Percentiles rank a stretch among this genome's conserved stretches.
These are phyloP conservation scores for Eurytoma adleriae DNA, from an alignment of 2,888 invertebrate species.

Conservation along the genomic window DNA sequence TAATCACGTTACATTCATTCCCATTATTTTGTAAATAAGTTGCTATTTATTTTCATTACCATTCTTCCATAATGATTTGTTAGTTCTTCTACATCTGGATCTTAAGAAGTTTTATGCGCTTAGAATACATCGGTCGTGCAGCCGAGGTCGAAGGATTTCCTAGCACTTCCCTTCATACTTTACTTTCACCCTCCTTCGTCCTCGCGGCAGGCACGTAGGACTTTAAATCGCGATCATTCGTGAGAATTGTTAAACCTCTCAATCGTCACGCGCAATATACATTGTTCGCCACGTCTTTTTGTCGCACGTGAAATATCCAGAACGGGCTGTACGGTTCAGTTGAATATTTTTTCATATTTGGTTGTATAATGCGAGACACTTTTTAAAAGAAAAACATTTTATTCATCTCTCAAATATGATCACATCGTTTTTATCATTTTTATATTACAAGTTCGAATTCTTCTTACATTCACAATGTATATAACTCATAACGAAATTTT, in stretches of 20 bases:
- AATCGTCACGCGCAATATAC: slow-evolving; percentile 41
- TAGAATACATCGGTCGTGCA: slow-evolving; percentile 25
- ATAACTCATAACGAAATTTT: no score
- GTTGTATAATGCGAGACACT: slow-evolving; percentile 18
- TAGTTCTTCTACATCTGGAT: slow-evolving; percentile 55
- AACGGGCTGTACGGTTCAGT: slow-evolving; percentile 76
- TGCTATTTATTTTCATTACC: slow-evolving; percentile 24
- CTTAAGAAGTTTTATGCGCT: slow-evolving; percentile 56
- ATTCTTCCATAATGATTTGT: slow-evolving; percentile 28
- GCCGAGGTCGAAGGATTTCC: slow-evolving; percentile 56
- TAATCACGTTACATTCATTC: slow-evolving; percentile 38
- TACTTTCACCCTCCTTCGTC: slow-evolving; percentile 48
- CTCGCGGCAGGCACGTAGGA: slow-evolving; percentile 48
- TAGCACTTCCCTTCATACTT: slow-evolving; percentile 48
- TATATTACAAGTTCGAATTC: no score
- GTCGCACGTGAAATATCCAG: slow-evolving; percentile 70
- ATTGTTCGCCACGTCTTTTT: slow-evolving; percentile 47
- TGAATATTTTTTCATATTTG: slow-evolving; percentile 44
- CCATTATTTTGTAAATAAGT: slow-evolving; percentile 27
- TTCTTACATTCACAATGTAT: no score
- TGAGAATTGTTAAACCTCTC: slow-evolving; percentile 25
- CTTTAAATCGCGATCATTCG: slow-evolving; percentile 45
- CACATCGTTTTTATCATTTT: not conserved
- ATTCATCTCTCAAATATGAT: no score
- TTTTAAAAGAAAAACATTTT: no score